Evolutionary conservation across 1,140 invertebrate genomes (phyloP), one percentile per base, ranked within the genome.

Genomic region (Aricia agestis): DNA sequence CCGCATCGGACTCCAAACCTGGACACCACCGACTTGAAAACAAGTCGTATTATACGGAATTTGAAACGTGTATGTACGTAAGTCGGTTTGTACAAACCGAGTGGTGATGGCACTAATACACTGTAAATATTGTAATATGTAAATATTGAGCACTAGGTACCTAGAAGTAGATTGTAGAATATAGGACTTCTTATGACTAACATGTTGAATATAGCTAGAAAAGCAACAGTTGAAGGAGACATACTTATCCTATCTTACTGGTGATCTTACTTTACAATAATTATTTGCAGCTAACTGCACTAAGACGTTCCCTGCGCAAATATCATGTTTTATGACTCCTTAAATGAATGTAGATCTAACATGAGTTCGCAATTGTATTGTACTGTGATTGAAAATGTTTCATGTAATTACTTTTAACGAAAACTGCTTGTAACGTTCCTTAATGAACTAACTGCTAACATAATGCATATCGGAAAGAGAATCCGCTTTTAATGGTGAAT

Each of bases 31-130:
- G 61, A 78, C 13, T 74, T 89, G 77, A 88, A 86, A 72, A 77
- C 85, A 71, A 84, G 78, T 75, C 82, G 86, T 63, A 83, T 87
- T 25, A 80, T 89, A 73, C 78, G 86, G 68, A 85, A 81, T 79
- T 81, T 90, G 45, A 87, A 83, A 82, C 82, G 83, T 86, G 85
- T 89, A 89, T 88, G 88, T 90, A 90, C 86, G 88, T 90, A 90
- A 82, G 75, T 74, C 73, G 78, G 72, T 75, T 73, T 57, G 67
- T 18, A n/a, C 58, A 58, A 69, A 69, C 59, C 68, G 68, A 69
- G 58, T 18, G 68, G 68, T 69, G 68, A n/a, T 59, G 68, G 68
- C n/a, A 69, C 70, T 69, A 70, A 41, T 68, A 70, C 74, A 68
- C 68, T 74, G 5, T 66, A 41, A 7, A 79, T 67, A 41, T 66